Evolutionary conservation across 2,888 invertebrate species (phyloP), one percentile per base, ranked within the genome.

Genomic region (Cheilosia scutellata): DNA sequence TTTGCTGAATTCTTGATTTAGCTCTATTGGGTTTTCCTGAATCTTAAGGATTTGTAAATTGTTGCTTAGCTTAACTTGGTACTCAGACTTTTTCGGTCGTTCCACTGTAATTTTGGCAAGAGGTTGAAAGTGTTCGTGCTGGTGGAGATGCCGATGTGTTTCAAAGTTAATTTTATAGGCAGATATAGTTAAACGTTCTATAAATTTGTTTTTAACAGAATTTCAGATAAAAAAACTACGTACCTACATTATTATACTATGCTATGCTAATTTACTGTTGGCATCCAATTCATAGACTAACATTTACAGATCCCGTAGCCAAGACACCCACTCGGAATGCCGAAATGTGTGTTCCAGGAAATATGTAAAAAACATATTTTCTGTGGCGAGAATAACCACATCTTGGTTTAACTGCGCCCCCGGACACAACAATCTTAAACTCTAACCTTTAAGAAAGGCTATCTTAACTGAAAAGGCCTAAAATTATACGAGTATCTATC

Each of bases 391-490:
- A 47, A 63, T 31, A 58, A 58, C 25, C 40, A 60, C 31, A 33
- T n/a, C 7, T 33, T 11, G 13, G 13, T 20, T n/a, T 25, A 7
- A 20, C 13, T n/a, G n/a, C n/a, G n/a, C 13, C 16, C 16, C 11
- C 47, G 49, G 33, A 25, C 49, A 20, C 37, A 37, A 37, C 20
- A 33, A 6, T 33, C 33, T 7, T 65, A 25, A 65, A 37, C 49
- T 49, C 5, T 51, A 49, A 65, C 63, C 63, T 65, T 65, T 37
- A n/a, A 33, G 47, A 16, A 25, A 5, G n/a, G 9, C 9, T 11
- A 47, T 20, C 44, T 2, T 1, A 47, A 16, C 62, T n/a, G 16
- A 31, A 47, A 47, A 6, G 31, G 47, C 47, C 4, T 5, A 63
- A 47, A 0, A 63, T 31, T 20, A 20, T 20, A 20, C 20, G 20